These are phyloP conservation scores for Uromys caudimaculatus DNA, from an alignment of 2,797 vertebrate genomes.

Conservation along the genomic window DNA sequence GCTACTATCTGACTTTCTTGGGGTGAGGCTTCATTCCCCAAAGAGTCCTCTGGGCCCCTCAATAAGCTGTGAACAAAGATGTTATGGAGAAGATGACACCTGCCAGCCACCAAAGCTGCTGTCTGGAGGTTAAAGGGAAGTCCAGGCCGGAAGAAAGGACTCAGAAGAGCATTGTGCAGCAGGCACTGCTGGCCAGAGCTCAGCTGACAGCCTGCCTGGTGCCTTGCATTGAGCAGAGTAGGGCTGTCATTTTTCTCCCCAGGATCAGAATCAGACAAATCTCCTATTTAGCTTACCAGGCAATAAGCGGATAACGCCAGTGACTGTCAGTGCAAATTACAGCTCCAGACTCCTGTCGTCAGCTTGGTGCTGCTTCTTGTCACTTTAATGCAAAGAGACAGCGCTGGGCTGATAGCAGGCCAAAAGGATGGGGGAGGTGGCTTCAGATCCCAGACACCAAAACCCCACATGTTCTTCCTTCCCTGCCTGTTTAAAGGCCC, in stretches of 20 bases:
- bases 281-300: slow-evolving; percentile 71
- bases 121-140: not conserved
- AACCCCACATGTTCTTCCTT: slow-evolving; percentile 8
- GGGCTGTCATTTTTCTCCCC: slow-evolving; percentile 71
- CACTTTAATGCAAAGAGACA: slow-evolving; percentile 80
- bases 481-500: not conserved
- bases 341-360: slow-evolving; percentile 68
- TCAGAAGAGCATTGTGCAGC: accelerated
- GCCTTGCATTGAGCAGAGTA: not conserved
- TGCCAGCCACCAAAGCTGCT: not conserved
- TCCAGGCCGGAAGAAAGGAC: not conserved
- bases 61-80: not conserved
- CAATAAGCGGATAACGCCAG: slow-evolving; percentile 76
- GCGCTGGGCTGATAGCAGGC: slow-evolving; percentile 65
- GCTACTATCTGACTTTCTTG: slow-evolving; percentile 7
- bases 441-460: not conserved
- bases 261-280: slow-evolving; percentile 77
- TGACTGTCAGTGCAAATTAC: slow-evolving; percentile 77
- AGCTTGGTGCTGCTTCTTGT: slow-evolving; percentile 71
- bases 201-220: not conserved
- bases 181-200: not conserved
- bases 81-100: not conserved
- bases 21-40: not conserved
- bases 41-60: not conserved
- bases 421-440: not conserved